These are phyloP conservation scores for Crotalus tigris DNA, from an alignment of 2,113 vertebrate species.

Conservation along the genomic window DNA sequence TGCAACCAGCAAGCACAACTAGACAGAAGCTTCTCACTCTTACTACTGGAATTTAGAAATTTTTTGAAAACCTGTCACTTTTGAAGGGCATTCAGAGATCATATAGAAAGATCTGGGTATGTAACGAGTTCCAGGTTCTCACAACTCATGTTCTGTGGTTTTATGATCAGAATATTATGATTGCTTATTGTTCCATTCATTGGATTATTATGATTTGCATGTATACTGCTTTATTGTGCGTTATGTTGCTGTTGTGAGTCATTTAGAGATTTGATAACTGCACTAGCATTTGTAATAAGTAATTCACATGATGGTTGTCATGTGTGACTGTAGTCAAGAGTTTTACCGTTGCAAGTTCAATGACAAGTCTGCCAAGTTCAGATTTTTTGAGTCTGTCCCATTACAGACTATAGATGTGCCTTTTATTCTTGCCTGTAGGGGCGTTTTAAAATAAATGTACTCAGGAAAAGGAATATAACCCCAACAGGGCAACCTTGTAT, in stretches of 20 bases:
- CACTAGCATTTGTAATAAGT: background rate
- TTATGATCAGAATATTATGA: background rate
- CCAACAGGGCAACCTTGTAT: background rate
- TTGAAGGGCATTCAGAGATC: background rate
- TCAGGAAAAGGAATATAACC: background rate
- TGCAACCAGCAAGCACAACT: background rate
- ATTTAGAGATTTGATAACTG: background rate
- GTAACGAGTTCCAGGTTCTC: background rate
- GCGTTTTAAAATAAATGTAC: background rate
- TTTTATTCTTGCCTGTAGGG: background rate
- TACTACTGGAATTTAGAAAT: background rate
- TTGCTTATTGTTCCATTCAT: background rate
- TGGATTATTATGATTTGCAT: background rate
- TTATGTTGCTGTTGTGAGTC: background rate
- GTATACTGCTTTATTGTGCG: background rate
- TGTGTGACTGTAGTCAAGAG: background rate
- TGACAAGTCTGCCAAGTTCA: background rate
- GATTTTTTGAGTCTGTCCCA: background rate
- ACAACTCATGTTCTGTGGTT: background rate
- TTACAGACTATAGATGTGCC: background rate
- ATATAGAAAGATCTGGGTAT: background rate
- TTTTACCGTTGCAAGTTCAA: background rate
- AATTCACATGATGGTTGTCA: background rate
- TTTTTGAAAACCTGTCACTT: background rate
- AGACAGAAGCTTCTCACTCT: background rate